Conservation (phyloP, 2,113 vertebrate genomes). For the Hipposideros armiger region DNA sequence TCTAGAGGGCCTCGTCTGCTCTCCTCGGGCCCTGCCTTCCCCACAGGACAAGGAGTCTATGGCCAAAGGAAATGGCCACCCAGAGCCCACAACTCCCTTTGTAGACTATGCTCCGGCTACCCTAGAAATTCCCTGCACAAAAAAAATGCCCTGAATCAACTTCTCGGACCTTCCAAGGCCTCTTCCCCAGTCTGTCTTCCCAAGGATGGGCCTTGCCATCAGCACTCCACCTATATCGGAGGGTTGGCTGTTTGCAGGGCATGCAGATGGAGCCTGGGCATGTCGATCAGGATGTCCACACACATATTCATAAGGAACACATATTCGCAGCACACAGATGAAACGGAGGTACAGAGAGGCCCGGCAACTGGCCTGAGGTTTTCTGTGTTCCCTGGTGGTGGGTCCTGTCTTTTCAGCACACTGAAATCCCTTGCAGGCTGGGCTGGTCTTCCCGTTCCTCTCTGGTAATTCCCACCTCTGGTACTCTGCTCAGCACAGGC, state of each 20-base stretch:
- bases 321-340: neutral
- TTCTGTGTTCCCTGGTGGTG: neutral
- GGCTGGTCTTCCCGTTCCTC: neutral
- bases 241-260: neutral
- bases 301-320: neutral
- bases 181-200: neutral
- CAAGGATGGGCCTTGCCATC: no score
- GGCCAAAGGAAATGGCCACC: neutral
- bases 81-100: neutral
- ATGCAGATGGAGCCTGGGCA: no score
- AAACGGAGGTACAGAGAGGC: neutral
- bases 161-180: neutral
- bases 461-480: neutral
- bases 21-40: neutral
- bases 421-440: neutral
- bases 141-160: neutral
- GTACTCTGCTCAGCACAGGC: neutral
- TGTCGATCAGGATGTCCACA: neutral
- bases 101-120: neutral
- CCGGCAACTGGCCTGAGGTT: neutral
- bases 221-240: neutral
- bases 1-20: neutral
- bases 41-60: neutral
- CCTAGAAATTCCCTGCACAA: neutral
- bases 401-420: neutral